phyloP scores from a whole-genome alignment of 2,113 vertebrate species.

The Diglossa brunneiventris region DNA sequence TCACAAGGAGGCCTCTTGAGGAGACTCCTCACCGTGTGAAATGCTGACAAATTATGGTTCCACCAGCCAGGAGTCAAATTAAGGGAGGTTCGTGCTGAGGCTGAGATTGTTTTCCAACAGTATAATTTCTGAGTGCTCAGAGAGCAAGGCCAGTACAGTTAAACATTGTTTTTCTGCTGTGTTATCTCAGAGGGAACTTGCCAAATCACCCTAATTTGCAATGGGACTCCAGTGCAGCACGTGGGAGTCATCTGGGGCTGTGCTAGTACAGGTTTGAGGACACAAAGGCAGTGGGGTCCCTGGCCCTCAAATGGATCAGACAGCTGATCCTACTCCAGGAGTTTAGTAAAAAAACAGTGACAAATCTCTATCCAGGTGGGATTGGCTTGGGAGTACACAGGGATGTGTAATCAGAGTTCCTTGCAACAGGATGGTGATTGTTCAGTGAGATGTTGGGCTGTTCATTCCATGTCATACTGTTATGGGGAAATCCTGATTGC shows the following conservation, averaged over 20 bases:
- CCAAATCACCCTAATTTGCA: background rate
- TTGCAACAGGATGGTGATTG: background rate
- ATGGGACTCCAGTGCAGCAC: background rate
- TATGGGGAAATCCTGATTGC: background rate
- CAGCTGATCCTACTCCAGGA: background rate
- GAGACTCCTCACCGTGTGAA: background rate
- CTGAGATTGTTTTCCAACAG: background rate
- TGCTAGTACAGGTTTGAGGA: background rate
- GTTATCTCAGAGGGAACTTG: background rate
- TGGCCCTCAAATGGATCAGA: background rate
- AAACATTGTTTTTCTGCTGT: background rate
- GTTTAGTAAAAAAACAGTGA: background rate
- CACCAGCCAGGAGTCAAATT: background rate
- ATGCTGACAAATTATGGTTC: background rate
- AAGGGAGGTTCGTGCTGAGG: background rate
- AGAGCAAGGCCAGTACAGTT: background rate
- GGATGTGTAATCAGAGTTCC: background rate
- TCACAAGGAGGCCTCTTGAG: background rate
- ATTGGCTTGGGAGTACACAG: background rate
- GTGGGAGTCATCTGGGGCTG: background rate
- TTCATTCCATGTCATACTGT: fast-evolving
- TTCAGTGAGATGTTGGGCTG: background rate
- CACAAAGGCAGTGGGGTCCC: background rate
- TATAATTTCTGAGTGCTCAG: background rate
- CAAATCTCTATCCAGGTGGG: background rate